Base-by-base conservation (phyloP, 2,888 invertebrate species). In the Ptychoptera albimana region DNA sequence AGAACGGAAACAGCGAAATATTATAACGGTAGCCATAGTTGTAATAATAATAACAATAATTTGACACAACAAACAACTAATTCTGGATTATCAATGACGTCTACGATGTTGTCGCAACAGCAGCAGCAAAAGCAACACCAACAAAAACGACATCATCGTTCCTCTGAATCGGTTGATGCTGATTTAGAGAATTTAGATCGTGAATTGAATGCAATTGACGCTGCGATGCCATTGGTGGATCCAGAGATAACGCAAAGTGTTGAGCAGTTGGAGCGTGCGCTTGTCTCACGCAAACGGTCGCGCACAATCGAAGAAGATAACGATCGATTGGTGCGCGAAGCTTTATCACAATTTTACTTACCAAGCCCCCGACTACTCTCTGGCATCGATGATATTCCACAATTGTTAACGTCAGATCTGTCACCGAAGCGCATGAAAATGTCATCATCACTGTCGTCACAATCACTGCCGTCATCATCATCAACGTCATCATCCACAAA, bases 301-400 rank as follows among this genome's bases (percentile, higher is more conserved):
- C 62, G 73, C 36, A 60, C 63, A 4, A 70, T 70, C 53, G 75
- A 75, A 50, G 76, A 75, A 42, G 70, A 74, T 53, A 77, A 78
- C 52, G 79, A 79, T 55, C 72, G 76, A 44, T 70, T 78, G 57
- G 75, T 79, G 38, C 76, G 78, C 52, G 79, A 78, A 54, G 78
- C 80, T 6, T 69, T 81, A 47, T 77, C 77, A 47, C 79, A 80
- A 55, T 79, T 79, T 56, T 81, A 79, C 57, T 75, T 79, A 48
- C 77, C 79, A 10, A 77, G 79, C 2, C 79, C 79, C 29, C 67
- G 78, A 45, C 68, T 79, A 56, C 67, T 80, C 47, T 76, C 79
- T 30, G 75, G 75, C 47, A 75, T 79, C 47, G 78, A 79, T 57
- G 78, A 78, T 49, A 75, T 73, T 49, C 65, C 63, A 0, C 47